These are phyloP conservation scores for Onychostruthus taczanowskii DNA, from an alignment of 2,113 vertebrate species.

Conservation along the genomic window DNA sequence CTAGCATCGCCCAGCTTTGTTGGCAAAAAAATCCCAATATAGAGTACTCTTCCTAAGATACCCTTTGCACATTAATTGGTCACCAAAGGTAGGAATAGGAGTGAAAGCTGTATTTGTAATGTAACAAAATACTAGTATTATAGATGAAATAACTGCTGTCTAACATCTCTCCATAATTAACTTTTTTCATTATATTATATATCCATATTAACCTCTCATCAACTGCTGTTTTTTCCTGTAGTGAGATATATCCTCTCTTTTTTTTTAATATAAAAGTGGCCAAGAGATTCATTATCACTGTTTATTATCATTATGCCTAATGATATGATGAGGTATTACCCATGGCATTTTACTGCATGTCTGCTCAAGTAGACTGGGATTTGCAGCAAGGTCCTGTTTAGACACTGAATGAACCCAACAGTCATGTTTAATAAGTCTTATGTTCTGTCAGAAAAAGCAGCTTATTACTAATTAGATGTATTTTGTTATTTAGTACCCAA, in stretches of 20 bases:
- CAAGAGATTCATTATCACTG: conserved; percentile 35
- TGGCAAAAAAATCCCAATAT: not conserved
- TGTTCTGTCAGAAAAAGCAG: conserved; percentile 15
- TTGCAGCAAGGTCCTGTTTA: not conserved
- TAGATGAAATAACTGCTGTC: not conserved
- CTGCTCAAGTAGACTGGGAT: not conserved
- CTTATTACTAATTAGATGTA: conserved; percentile 52
- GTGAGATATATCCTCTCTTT: not conserved
- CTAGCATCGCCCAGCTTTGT: not conserved
- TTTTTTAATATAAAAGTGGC: conserved; percentile 7
- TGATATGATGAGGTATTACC: not conserved
- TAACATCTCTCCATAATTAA: not conserved
- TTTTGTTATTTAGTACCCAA: conserved; percentile 29
- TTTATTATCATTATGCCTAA: conserved; percentile 47
- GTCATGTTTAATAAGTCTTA: conserved; percentile 34
- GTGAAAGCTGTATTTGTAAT: not conserved
- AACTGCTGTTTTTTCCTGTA: not conserved
- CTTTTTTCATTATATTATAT: not conserved
- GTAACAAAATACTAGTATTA: not conserved
- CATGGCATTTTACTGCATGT: not conserved
- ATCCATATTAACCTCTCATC: not conserved
- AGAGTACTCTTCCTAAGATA: not conserved
- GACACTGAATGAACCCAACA: conserved; percentile 1
- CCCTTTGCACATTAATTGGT: not conserved
- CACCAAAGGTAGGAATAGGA: not conserved